Evolutionary conservation across 1,140 invertebrate species (phyloP), one percentile per base, ranked within the genome.

Genomic region (Periplaneta americana): DNA sequence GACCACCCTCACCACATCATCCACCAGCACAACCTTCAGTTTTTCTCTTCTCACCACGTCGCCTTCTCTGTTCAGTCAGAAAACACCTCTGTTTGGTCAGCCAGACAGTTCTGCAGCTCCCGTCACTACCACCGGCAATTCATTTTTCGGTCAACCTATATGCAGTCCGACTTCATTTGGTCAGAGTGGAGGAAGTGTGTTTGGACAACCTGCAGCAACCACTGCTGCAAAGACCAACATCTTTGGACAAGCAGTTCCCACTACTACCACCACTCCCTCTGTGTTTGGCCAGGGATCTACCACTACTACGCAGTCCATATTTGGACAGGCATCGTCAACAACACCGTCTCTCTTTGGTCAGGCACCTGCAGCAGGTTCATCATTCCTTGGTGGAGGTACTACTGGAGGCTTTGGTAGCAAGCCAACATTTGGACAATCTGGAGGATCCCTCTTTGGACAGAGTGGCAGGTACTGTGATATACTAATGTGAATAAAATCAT

Each of bases 331-430:
- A 9, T 15, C 78, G 39, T 35, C 75, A 37, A 81, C 6, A 28
- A 81, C 82, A 48, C 37, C 80, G 28, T 80, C 83, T 74, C 76
- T 83, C 31, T 87, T 87, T 83, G 85, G 85, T 28, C 57, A 82
- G 36, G 35, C 78, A 78, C 32, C 81, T 34, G 18, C 37, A 37
- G 76, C 82, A 22, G 80, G 39, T 31, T 34, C 48, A 32, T 80
- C 78, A 31, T 28, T 75, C 11, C 34, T 82, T 76, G 78, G 78
- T 3, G 32, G 35, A 17, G 17, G 22, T 75, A 34, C 74, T n/a
- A 22, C 33, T 35, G 34, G 36, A 33, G 34, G 39, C n/a, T 80
- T 82, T 80, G 79, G 79, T 5, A 22, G 34, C 4, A 78, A 36
- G 28, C 22, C 76, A n/a, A 9, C 35, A 36, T 78, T 78, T 39